A percentile compares a stretch with the other conserved stretches of the same genome.
phyloP scores from a whole-genome alignment of 2,113 vertebrate species.

The Anguilla rostrata region DNA sequence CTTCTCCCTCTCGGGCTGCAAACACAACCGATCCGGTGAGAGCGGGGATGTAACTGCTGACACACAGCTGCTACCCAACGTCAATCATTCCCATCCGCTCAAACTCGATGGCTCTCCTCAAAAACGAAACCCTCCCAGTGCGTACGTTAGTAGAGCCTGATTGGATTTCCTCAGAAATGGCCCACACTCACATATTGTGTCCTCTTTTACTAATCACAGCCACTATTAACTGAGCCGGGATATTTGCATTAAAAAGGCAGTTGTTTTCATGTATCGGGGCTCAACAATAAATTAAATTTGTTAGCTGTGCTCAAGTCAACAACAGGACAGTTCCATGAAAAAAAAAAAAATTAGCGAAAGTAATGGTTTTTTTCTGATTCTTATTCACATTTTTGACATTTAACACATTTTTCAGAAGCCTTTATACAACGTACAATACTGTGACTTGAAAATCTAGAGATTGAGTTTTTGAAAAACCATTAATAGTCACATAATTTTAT shows the following conservation, averaged over 20 bases:
- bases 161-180: slow-evolving; percentile 3
- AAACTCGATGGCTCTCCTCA: slow-evolving; percentile 13
- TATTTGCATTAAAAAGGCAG: slow-evolving; percentile 21
- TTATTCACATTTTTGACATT: no score
- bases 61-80: slow-evolving; percentile 9
- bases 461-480: no score
- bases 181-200: background rate
- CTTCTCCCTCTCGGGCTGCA: background rate
- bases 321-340: no score
- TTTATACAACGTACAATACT: no score
- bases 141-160: slow-evolving; percentile 20
- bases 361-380: no score
- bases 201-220: slow-evolving; percentile 11
- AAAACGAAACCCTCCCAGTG: slow-evolving; percentile 5
- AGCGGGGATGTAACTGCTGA: background rate
- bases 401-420: no score
- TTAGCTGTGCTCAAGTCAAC: no score
- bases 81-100: slow-evolving; percentile 9
- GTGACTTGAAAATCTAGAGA: no score
- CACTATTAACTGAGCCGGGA: slow-evolving; percentile 13
- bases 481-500: no score
- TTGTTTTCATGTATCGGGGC: slow-evolving; percentile 2
- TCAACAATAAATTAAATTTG: background rate
- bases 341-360: no score
- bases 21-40: background rate